These are phyloP conservation scores for Dipodomys spectabilis DNA, from an alignment of 2,113 vertebrate species.

Conservation along the genomic window DNA sequence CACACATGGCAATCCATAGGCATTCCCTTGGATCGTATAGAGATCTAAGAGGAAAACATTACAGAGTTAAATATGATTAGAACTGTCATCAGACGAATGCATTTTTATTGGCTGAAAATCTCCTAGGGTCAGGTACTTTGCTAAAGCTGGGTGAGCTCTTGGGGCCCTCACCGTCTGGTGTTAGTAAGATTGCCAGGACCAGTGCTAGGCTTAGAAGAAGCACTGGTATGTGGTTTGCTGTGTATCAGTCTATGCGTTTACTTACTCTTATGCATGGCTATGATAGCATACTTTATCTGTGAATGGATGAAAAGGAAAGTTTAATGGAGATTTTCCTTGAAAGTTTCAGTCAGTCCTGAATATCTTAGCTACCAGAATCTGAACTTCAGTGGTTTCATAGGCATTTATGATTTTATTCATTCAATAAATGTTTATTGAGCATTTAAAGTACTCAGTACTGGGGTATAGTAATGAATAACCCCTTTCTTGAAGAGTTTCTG, in stretches of 20 bases:
- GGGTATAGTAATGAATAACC: neutral
- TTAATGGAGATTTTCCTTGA: constrained; percentile 26
- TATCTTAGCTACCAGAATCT: neutral
- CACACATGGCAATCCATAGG: constrained; percentile 91
- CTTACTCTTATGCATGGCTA: neutral
- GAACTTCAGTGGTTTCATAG: neutral
- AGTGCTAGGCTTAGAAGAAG: neutral
- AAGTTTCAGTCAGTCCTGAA: neutral
- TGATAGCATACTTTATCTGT: neutral
- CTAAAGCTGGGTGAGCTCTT: neutral
- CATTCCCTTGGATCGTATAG: constrained; percentile 93
- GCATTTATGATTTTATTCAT: constrained; percentile 24
- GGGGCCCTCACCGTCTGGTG: neutral
- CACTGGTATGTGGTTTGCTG: neutral
- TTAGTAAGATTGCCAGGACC: neutral
- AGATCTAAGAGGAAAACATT: constrained; percentile 88
- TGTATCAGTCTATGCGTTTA: neutral
- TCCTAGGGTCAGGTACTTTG: neutral
- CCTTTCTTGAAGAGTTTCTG: neutral
- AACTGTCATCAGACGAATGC: neutral
- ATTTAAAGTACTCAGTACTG: neutral
- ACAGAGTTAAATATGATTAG: neutral
- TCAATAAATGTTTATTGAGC: neutral
- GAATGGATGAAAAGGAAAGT: constrained; percentile 24
- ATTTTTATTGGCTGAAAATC: neutral